These are phyloP conservation scores for Microtus ochrogaster DNA, from an alignment of 2,113 vertebrate species.

Conservation along the genomic window DNA sequence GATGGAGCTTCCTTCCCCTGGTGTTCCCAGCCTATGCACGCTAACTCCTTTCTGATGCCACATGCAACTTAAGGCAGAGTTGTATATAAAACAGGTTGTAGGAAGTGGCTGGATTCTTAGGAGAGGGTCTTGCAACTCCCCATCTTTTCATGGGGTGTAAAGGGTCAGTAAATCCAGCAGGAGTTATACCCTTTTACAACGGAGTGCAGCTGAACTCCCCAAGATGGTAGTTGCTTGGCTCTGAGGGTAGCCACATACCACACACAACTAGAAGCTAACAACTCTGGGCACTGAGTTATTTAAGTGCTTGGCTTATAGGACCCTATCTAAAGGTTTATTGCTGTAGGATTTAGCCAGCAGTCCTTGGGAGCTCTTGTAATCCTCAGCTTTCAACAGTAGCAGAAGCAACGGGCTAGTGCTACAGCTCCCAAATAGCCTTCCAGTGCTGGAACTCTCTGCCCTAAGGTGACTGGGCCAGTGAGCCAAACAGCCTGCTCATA, in stretches of 20 bases:
- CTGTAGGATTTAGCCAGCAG: neutral
- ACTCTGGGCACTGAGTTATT: neutral
- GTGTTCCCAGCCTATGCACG: too few relatives aligned
- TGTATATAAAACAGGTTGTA: too few relatives aligned
- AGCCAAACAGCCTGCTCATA: too few relatives aligned
- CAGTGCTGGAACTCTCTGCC: neutral
- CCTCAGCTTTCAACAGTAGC: neutral
- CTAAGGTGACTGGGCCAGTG: neutral
- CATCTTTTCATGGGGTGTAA: neutral
- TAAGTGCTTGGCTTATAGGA: neutral
- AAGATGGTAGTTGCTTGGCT: neutral
- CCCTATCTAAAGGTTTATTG: neutral
- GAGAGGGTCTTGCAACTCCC: neutral
- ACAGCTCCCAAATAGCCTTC: neutral
- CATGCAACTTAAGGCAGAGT: too few relatives aligned
- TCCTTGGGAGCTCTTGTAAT: neutral
- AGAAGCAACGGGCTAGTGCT: neutral
- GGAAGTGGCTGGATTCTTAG: too few relatives aligned
- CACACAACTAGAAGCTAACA: neutral
- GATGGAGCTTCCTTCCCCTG: too few relatives aligned
- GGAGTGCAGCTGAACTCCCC: neutral
- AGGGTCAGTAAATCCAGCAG: neutral
- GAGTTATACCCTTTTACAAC: neutral
- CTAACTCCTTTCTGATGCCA: too few relatives aligned
- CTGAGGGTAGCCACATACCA: neutral